Conservation (phyloP, 2,888 invertebrate species). For the Nomada hirtipes region DNA sequence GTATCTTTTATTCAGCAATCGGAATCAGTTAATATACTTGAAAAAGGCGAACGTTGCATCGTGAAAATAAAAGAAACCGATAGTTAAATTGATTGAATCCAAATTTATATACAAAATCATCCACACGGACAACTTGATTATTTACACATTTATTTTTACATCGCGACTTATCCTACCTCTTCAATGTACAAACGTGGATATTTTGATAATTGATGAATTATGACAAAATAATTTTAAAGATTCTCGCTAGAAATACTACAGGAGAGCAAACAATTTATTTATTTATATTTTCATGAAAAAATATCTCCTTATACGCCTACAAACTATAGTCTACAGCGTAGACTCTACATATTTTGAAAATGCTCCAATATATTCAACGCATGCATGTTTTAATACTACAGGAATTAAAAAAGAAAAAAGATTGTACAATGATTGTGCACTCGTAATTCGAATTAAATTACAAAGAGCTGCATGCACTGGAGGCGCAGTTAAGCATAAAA, state of each 20-base stretch:
- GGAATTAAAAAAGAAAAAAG: not conserved
- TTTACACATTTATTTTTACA: slow-evolving; percentile 17
- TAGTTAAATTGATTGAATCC: too few species aligned
- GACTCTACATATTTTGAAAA: not conserved
- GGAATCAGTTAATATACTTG: not conserved
- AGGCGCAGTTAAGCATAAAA: not conserved
- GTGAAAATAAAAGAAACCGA: too few species aligned
- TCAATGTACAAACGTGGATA: slow-evolving; percentile 1
- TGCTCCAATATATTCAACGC: not conserved
- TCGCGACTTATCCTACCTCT: not conserved
- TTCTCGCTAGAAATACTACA: not conserved
- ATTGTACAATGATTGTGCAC: not conserved
- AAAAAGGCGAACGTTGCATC: not conserved
- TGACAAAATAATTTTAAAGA: not conserved
- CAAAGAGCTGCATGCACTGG: not conserved
- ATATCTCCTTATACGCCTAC: not conserved
- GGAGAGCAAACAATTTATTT: not conserved
- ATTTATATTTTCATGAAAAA: not conserved
- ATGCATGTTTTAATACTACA: not conserved
- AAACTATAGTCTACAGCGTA: not conserved
- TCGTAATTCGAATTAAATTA: not conserved
- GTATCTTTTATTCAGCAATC: too few species aligned
- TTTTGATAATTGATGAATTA: not conserved
- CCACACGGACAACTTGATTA: not conserved
- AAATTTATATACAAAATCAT: too few species aligned